Percentiles rank a stretch among this genome's conserved stretches.
Evolutionary conservation across 2,888 invertebrate species (phyloP).

Genomic region (Biston betularia): DNA sequence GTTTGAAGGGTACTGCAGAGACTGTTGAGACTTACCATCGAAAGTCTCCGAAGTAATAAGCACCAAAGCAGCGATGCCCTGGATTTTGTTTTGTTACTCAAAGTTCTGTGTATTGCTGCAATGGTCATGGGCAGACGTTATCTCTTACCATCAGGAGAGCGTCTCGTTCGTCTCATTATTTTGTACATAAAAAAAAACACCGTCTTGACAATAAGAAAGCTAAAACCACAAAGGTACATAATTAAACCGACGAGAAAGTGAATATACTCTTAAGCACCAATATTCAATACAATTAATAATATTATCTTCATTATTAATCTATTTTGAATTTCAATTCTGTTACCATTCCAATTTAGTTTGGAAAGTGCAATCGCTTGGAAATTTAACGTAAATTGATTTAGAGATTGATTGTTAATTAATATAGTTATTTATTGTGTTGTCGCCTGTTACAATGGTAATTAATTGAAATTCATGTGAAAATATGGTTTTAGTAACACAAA

Average conservation of each 20-base stretch:
- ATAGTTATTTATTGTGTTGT: neutral
- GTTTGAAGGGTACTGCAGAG: too few species aligned
- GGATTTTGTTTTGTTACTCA: too few species aligned
- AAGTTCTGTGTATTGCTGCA: too few species aligned
- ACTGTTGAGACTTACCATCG: too few species aligned
- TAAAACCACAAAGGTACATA: neutral
- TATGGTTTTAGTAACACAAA: neutral
- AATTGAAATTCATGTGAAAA: neutral
- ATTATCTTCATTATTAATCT: constrained; percentile 17
- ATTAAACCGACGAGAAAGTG: constrained; percentile 54
- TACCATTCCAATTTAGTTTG: constrained; percentile 9
- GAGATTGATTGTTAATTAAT: constrained; percentile 4
- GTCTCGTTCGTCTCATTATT: too few species aligned
- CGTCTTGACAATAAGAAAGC: constrained; percentile 3
- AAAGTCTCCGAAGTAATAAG: too few species aligned
- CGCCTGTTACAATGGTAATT: neutral
- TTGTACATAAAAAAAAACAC: too few species aligned
- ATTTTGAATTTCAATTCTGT: constrained; percentile 27
- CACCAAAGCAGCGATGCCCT: too few species aligned
- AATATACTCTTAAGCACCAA: constrained; percentile 73
- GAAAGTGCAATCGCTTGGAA: constrained; percentile 6
- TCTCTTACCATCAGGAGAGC: too few species aligned
- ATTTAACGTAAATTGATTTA: constrained; percentile 1
- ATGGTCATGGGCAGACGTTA: too few species aligned
- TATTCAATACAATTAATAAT: constrained; percentile 59